Base-by-base conservation (phyloP, 2,888 invertebrate genomes). In the Zelleria hepariella region DNA sequence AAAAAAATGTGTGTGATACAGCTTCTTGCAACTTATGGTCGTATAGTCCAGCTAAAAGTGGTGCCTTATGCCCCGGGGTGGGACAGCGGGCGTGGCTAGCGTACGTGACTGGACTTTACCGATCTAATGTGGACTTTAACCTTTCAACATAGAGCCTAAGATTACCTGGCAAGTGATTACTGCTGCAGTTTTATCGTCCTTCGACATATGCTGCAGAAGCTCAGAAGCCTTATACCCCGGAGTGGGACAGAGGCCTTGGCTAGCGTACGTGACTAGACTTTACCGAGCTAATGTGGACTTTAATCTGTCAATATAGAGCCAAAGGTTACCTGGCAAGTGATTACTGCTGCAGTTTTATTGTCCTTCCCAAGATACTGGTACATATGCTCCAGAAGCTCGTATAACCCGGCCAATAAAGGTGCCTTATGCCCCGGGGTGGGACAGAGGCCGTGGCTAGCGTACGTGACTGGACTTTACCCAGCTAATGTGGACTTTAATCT, bases 361-460 rank as follows among this genome's bases (percentile, higher is more conserved):
- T 97, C 96, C 61, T 94, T 94, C 55, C 92, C 92, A 56, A 98
- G 88, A 82, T 95, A 96, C 66, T 94, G 93, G 82, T 95, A 96
- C 91, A 97, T 95, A 75, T 96, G 95, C 71, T 95, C 94, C 71
- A 96, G 94, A 51, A 97, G 87, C 58, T 94, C 94, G 80, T 96
- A 96, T 57, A 96, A 86, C 0, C 94, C 94, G 58, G 94, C 93
- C 24, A 98, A 87, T 54, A 95, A 86, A 0, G 97, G 98, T 1
- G 96, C 94, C 64, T 91, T 91, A 53, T 93, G 90, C 58, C 89
- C 91, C 4, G 91, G 83, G 55, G 92, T 90, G 6, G 93, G 92
- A 80, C 92, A 94, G 23, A 94, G 91, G 2, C 82, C 72, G 26
- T 77, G 78, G 23, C 69, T 91, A 89, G 65, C 91, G 89, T 74